Percentiles rank a stretch among this genome's conserved stretches.
Conservation (phyloP, 2,113 vertebrate genomes). For the Mohoua ochrocephala region DNA sequence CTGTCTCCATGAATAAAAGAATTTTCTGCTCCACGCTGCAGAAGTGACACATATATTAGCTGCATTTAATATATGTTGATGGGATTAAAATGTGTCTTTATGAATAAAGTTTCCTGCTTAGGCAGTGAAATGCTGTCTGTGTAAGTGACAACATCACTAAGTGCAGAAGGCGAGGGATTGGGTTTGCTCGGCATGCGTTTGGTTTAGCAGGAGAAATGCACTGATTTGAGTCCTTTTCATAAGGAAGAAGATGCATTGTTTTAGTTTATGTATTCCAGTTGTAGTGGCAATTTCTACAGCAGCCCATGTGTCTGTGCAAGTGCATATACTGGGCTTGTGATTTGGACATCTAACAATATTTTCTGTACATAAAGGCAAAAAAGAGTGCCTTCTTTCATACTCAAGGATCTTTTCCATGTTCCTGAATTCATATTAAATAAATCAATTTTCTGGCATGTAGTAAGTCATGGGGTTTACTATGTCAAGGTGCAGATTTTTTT, state of each 20-base stretch:
- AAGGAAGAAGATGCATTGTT: slow-evolving; percentile 36
- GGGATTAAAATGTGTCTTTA: slow-evolving; percentile 65
- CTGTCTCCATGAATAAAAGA: slow-evolving; percentile 34
- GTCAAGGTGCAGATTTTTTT: background rate
- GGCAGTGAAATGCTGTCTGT: slow-evolving; percentile 39
- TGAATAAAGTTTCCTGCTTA: background rate
- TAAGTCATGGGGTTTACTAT: background rate
- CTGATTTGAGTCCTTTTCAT: slow-evolving; percentile 19
- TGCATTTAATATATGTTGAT: slow-evolving; percentile 61
- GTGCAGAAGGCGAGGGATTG: background rate
- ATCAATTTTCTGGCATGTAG: background rate
- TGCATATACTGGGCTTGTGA: background rate
- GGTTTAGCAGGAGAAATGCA: background rate
- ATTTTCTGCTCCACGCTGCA: slow-evolving; percentile 17
- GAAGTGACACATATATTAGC: slow-evolving; percentile 61
- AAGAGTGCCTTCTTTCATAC: background rate
- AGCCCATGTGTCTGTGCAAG: background rate
- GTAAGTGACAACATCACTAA: background rate
- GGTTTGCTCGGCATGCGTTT: background rate
- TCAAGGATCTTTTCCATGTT: background rate
- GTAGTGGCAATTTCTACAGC: background rate
- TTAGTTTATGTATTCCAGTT: background rate
- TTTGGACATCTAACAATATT: background rate
- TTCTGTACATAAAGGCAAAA: background rate
- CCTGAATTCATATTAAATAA: background rate